Conservation (phyloP, 2,113 vertebrate genomes). For the Megaceryle torquata region DNA sequence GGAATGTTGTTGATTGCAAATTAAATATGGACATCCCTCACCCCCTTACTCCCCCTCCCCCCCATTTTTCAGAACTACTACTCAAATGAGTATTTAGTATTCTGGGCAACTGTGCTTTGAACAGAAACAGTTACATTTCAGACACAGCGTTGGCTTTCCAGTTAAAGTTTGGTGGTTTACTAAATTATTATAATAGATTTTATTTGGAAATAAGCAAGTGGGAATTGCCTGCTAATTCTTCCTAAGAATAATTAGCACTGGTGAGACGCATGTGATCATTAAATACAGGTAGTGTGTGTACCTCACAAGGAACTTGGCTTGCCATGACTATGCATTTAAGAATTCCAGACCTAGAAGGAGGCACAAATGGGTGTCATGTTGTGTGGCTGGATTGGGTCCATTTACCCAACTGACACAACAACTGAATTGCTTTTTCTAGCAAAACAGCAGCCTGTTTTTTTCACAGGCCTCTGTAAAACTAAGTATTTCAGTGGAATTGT, state of each 20-base stretch:
- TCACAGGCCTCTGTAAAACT: not conserved
- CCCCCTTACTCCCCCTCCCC: too few relatives aligned
- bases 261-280: not conserved
- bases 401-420: conserved; percentile 58
- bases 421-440: conserved; percentile 21
- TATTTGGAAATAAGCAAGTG: not conserved
- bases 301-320: not conserved
- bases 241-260: not conserved
- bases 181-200: not conserved
- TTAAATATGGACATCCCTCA: not conserved
- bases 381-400: not conserved
- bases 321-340: not conserved
- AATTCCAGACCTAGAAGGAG: not conserved
- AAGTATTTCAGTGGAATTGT: not conserved
- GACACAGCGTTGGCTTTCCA: not conserved
- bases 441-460: not conserved
- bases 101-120: not conserved
- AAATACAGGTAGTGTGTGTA: not conserved
- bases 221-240: not conserved
- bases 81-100: not conserved
- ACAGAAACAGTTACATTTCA: not conserved
- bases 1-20: not conserved
- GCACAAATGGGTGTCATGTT: not conserved
- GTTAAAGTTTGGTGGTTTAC: not conserved
- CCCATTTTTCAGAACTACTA: not conserved